Base-by-base conservation (phyloP, 1,140 invertebrate species). In the Drosophila repletoides region DNA sequence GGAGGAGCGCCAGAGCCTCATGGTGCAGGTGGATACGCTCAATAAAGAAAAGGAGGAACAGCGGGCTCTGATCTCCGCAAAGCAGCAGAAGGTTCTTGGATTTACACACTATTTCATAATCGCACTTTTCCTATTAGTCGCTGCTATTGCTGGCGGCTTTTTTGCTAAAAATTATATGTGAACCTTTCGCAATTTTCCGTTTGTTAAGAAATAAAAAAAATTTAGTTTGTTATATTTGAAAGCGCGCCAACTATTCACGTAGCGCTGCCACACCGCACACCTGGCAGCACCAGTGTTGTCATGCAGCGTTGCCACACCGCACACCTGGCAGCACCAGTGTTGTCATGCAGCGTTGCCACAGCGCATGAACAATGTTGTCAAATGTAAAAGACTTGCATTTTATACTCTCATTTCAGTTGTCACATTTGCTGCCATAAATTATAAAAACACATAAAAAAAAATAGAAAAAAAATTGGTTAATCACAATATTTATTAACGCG, bases 1-100 rank as follows among this genome's bases (percentile, higher is more conserved):
- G 21, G 36, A 61, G 0, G 59, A 81, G 15, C 49, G 55, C 9
- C 5, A 17, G 4, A 2, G 9, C 0, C 26, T 81, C 2, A 24
- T 34, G 36, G 17, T 53, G 7, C 26, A 81, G 28, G 12, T 81
- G 5, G 33, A 51, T 1, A 6, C 3, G 0, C 22, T 76, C 1
- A 28, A 15, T 2, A 55, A 43, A 2, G 31, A 24, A 9, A 38
- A 68, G 5, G 38, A 53, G 6, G 15, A 49, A 14, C 5, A 45
- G 7, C 40, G 17, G 9, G n/a, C n/a, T n/a, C n/a, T 15, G 15
- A 2, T 19, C 1, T 6, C 6, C 1, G 10, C 10, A 1, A 34
- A 33, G 36, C 5, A 14, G n/a, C n/a, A 6, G 1, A 34, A 2
- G 7, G 5, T 15, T 33, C 21, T 65, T 28, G 12, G n/a, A 7